phyloP scores from a whole-genome alignment of 2,113 vertebrate genomes.

The Takifugu flavidus region DNA sequence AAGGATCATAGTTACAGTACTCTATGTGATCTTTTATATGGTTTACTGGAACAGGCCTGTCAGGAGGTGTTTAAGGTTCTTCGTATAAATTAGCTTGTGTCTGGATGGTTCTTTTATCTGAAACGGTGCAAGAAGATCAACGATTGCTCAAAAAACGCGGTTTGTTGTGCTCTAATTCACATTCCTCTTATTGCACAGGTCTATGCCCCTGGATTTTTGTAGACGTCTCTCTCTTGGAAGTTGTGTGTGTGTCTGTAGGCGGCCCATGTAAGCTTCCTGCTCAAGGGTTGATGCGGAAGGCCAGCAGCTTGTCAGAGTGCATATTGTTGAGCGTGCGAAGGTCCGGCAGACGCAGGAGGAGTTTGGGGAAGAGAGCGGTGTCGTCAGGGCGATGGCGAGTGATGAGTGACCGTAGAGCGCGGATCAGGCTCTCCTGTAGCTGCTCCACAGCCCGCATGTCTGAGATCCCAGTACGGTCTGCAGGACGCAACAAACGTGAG shows the following conservation, averaged over 20 bases:
- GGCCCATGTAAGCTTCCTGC: background rate
- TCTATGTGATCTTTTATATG: conserved; percentile 33
- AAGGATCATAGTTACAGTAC: conserved; percentile 20
- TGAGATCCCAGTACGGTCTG: conserved; percentile 73
- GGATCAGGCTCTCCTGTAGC: conserved; percentile 77
- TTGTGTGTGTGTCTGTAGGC: conserved; percentile 3
- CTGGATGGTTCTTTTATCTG: conserved; percentile 11
- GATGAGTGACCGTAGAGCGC: conserved; percentile 72
- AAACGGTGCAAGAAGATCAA: conserved; percentile 34
- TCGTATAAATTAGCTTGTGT: conserved; percentile 29
- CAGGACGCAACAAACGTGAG: conserved; percentile 13
- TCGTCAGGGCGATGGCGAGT: conserved; percentile 70
- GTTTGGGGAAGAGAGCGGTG: conserved; percentile 71
- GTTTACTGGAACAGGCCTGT: conserved; percentile 31
- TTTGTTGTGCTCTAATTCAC: conserved; percentile 5
- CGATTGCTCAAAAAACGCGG: conserved; percentile 18
- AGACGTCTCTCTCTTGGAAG: conserved; percentile 39
- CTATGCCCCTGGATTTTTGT: conserved; percentile 26
- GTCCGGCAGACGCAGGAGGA: conserved; percentile 77
- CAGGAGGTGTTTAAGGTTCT: conserved; percentile 31
- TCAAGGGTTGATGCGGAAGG: conserved; percentile 78
- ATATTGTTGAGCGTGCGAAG: conserved; percentile 78
- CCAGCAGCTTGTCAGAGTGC: conserved; percentile 80
- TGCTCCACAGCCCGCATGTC: conserved; percentile 74
- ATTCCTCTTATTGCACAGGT: conserved; percentile 36